phyloP scores from a whole-genome alignment of 2,113 vertebrate genomes.

The Chiloscyllium plagiosum region DNA sequence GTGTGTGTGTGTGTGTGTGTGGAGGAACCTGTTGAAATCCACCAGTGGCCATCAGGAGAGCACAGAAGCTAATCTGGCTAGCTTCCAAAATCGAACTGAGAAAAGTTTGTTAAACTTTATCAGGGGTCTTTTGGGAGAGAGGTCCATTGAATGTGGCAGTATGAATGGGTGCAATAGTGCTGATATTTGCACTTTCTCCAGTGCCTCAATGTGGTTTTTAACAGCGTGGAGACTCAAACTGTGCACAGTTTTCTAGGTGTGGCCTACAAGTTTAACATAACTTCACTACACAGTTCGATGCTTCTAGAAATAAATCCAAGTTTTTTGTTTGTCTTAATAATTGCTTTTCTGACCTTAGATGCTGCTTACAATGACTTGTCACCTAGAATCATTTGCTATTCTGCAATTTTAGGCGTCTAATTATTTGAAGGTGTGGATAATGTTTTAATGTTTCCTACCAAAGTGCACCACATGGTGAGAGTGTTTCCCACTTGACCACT shows the following conservation, averaged over 20 bases:
- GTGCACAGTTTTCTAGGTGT: not conserved
- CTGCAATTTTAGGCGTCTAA: not conserved
- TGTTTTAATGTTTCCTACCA: not conserved
- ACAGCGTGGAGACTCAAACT: not conserved
- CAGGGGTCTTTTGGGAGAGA: not conserved
- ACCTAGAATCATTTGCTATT: not conserved
- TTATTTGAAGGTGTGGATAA: not conserved
- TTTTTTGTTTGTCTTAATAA: not conserved
- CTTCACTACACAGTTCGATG: not conserved
- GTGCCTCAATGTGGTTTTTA: not conserved
- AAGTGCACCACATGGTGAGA: not conserved
- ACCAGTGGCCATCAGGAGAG: not conserved
- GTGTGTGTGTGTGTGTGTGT: not conserved
- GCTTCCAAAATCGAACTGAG: not conserved
- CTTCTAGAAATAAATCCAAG: not conserved
- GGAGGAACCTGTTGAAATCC: no score
- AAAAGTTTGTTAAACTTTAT: not conserved
- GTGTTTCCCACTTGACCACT: not conserved
- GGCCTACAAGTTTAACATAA: not conserved
- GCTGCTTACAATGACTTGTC: not conserved
- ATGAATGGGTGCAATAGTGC: not conserved
- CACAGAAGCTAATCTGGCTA: not conserved
- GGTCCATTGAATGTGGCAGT: not conserved
- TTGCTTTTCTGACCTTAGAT: not conserved
- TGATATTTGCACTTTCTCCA: not conserved